Evolutionary conservation across 2,888 invertebrate species (phyloP).

Genomic region (Hypsopygia costalis): DNA sequence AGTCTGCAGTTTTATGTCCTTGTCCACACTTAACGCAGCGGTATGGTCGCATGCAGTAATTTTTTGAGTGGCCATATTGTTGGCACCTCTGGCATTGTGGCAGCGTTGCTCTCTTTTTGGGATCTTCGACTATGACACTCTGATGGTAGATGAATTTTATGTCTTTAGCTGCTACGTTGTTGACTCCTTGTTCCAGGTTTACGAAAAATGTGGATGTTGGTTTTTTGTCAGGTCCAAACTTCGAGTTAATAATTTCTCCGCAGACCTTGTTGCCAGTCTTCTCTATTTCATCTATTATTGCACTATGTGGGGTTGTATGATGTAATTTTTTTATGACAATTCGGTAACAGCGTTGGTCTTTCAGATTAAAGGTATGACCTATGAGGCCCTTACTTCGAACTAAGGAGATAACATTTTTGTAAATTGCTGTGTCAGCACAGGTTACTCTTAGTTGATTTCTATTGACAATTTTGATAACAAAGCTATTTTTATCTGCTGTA

Average conservation of each 20-base stretch:
- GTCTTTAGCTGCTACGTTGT: slow-evolving; percentile 17
- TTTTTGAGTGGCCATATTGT: slow-evolving; percentile 21
- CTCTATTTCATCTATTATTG: slow-evolving; percentile 10
- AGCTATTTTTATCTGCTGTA: background rate
- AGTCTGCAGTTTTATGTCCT: background rate
- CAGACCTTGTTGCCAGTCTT: slow-evolving; percentile 11
- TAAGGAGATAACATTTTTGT: slow-evolving; percentile 14
- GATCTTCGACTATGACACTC: slow-evolving; percentile 18
- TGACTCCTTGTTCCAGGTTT: slow-evolving; percentile 34
- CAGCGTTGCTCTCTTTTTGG: slow-evolving; percentile 14
- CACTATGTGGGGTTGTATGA: slow-evolving; percentile 10
- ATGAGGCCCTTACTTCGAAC: slow-evolving; percentile 14
- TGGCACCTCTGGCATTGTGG: slow-evolving; percentile 22
- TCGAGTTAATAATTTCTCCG: slow-evolving; percentile 2
- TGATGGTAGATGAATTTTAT: slow-evolving; percentile 17
- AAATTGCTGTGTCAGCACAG: slow-evolving; percentile 5
- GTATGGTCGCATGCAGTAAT: slow-evolving; percentile 9
- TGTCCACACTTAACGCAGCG: slow-evolving; percentile 11
- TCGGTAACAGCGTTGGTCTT: slow-evolving; percentile 11
- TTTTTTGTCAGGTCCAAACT: background rate
- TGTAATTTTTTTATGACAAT: slow-evolving; percentile 15
- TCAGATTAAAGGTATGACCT: slow-evolving; percentile 16
- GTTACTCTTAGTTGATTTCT: slow-evolving; percentile 15
- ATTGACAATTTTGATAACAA: slow-evolving; percentile 13
- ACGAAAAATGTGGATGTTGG: background rate